Evolutionary conservation across 2,113 vertebrate genomes (phyloP).

Genomic region (Lepus americanus): DNA sequence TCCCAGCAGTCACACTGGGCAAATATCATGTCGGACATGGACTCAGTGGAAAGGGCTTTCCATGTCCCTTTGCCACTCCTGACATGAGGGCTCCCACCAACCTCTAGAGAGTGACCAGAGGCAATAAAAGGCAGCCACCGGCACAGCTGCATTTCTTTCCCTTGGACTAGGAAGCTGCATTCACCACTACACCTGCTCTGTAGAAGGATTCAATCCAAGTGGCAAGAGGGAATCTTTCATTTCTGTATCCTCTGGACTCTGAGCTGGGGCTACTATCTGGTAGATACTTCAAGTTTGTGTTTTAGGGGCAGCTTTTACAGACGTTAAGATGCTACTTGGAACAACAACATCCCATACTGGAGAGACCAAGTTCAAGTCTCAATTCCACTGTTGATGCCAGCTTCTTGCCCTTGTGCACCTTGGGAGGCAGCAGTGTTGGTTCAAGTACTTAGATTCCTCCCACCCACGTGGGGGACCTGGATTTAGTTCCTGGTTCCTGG

Average conservation of each 20-base stretch:
- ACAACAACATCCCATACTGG: too few species aligned
- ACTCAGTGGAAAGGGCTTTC: background rate
- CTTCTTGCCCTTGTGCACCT: too few species aligned
- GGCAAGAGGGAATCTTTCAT: background rate
- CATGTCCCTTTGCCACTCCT: background rate
- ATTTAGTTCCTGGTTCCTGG: too few species aligned
- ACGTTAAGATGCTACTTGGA: too few species aligned
- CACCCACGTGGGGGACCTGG: too few species aligned
- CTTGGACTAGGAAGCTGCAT: background rate
- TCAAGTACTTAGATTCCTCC: too few species aligned
- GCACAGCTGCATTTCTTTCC: background rate
- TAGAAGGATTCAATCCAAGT: background rate
- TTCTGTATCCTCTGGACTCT: background rate
- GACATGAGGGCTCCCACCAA: background rate
- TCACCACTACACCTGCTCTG: background rate
- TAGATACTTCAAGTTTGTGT: background rate
- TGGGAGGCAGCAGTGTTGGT: too few species aligned
- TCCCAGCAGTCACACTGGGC: constrained; percentile 46
- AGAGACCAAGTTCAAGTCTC: too few species aligned
- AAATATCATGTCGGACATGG: background rate
- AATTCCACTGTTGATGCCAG: too few species aligned
- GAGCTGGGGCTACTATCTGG: background rate
- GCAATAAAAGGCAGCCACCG: background rate
- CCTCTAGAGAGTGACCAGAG: background rate
- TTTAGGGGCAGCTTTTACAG: background rate